These are phyloP conservation scores for Sminthurinus aureus DNA, from an alignment of 2,888 invertebrate genomes.

Conservation along the genomic window DNA sequence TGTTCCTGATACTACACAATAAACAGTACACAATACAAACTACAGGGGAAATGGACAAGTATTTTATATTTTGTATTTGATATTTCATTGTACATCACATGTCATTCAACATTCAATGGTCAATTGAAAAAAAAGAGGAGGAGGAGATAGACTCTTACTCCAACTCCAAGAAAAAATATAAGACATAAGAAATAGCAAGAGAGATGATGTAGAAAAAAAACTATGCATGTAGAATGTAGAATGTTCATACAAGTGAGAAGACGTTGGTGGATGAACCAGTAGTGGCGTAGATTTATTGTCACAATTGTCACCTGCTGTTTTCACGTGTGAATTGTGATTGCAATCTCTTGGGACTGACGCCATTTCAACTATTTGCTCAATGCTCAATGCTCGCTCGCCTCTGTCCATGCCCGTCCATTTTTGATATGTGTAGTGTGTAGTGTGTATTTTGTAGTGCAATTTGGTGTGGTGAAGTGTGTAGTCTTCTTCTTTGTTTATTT, in stretches of 20 bases:
- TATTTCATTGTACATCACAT: background rate
- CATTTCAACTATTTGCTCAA: slow-evolving; percentile 35
- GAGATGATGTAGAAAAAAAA: background rate
- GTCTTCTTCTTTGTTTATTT: background rate
- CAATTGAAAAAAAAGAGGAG: background rate
- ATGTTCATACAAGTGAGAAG: background rate
- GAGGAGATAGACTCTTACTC: background rate
- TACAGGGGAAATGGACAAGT: background rate
- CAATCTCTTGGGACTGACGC: slow-evolving; percentile 51
- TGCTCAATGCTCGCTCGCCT: background rate
- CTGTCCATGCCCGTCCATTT: background rate
- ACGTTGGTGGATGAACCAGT: slow-evolving; percentile 44
- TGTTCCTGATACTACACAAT: background rate
- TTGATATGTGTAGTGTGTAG: background rate
- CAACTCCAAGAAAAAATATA: no score
- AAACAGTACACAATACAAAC: no score
- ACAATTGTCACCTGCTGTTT: slow-evolving; percentile 53
- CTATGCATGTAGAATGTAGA: no score
- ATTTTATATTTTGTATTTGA: no score
- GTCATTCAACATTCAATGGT: background rate
- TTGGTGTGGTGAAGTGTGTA: background rate
- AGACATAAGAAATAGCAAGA: background rate
- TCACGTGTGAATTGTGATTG: slow-evolving; percentile 54
- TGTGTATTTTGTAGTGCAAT: slow-evolving; percentile 9
- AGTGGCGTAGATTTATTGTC: slow-evolving; percentile 49